Percentiles rank a stretch among this genome's conserved stretches.
Conservation (phyloP, 2,888 invertebrate species). For the Liodrosophila aerea region DNA sequence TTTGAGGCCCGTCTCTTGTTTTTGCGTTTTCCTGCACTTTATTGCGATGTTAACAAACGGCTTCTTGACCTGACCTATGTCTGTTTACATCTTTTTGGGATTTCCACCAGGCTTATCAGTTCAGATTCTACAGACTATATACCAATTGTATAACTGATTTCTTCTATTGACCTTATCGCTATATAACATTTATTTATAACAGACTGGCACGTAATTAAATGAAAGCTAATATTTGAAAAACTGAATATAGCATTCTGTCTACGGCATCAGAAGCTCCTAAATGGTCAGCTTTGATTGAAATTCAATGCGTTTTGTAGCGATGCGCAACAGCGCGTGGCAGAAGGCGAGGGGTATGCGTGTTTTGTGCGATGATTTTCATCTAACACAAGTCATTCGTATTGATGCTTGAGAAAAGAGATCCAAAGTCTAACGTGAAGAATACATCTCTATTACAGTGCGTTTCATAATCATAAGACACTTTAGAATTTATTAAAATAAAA, state of each 20-base stretch:
- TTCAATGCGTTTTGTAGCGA: constrained; percentile 27
- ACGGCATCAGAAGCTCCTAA: constrained; percentile 14
- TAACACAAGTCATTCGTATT: too few species aligned
- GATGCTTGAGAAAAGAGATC: too few species aligned
- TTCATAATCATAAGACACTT: too few species aligned
- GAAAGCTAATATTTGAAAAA: constrained; percentile 24
- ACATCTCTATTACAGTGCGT: too few species aligned
- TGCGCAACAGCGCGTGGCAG: constrained; percentile 7
- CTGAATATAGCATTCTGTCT: neutral
- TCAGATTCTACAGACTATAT: neutral
- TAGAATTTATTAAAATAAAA: too few species aligned
- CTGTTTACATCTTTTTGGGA: constrained; percentile 15
- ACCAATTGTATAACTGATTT: neutral
- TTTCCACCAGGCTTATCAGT: constrained; percentile 51
- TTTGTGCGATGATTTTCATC: too few species aligned
- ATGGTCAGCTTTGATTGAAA: constrained; percentile 30
- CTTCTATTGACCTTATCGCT: too few species aligned
- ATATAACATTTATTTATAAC: too few species aligned
- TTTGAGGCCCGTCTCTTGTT: too few species aligned
- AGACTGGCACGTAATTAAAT: constrained; percentile 37
- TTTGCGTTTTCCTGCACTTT: neutral
- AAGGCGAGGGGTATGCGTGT: too few species aligned
- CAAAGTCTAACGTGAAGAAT: too few species aligned
- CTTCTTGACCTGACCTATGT: constrained; percentile 3
- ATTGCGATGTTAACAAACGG: neutral